Evolutionary conservation across 2,888 invertebrate genomes (phyloP).

Genomic region (Caenorhabditis afra): DNA sequence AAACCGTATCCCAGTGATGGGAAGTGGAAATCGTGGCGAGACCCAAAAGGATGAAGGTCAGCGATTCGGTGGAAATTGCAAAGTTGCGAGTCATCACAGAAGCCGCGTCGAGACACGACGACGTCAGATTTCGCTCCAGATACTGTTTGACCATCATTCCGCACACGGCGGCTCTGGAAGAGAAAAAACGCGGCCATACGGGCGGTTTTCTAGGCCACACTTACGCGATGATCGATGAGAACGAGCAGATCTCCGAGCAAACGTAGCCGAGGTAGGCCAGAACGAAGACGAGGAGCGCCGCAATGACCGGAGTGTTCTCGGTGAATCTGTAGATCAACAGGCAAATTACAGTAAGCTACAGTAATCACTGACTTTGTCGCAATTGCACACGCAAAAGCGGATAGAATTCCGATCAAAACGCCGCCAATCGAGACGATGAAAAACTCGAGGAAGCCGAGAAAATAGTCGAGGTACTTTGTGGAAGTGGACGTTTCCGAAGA

Average conservation of each 20-base stretch:
- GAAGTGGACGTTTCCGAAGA: constrained; percentile 20
- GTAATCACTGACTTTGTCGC: constrained; percentile 45
- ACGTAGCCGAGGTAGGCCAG: constrained; percentile 97
- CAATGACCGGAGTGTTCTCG: constrained; percentile 94
- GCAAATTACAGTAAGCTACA: no score
- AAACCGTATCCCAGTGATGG: constrained; percentile 94
- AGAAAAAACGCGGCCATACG: no score
- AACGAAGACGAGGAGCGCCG: constrained; percentile 96
- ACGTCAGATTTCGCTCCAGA: background rate
- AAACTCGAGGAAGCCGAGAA: constrained; percentile 56
- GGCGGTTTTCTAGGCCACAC: constrained; percentile 80
- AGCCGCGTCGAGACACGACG: background rate
- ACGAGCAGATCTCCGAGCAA: constrained; percentile 96
- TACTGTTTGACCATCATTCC: constrained; percentile 33
- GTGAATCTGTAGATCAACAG: constrained; percentile 85
- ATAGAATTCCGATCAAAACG: constrained; percentile 62
- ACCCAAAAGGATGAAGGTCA: constrained; percentile 38
- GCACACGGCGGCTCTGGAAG: constrained; percentile 33
- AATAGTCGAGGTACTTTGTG: constrained; percentile 58
- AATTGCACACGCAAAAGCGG: constrained; percentile 38
- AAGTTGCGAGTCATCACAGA: constrained; percentile 11
- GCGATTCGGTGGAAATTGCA: constrained; percentile 27
- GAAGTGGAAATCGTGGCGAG: constrained; percentile 79
- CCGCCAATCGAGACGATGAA: constrained; percentile 68
- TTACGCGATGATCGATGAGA: constrained; percentile 98